phyloP scores from a whole-genome alignment of 2,888 invertebrate species.

The Lepidochrysops patricia region DNA sequence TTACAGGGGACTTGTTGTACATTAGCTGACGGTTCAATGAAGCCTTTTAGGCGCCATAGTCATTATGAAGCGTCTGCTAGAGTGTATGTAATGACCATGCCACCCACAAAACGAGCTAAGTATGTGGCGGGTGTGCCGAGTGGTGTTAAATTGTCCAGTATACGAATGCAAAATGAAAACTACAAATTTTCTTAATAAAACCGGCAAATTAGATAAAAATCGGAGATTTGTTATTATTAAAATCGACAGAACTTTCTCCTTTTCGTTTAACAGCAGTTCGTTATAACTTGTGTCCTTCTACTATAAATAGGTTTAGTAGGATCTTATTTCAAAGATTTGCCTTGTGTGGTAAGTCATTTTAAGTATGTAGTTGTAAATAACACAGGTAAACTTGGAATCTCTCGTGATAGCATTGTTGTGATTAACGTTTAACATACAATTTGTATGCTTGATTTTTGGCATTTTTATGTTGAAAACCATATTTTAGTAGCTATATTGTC shows the following conservation, averaged over 20 bases:
- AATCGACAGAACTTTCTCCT: too few species aligned
- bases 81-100: slow-evolving; percentile 2
- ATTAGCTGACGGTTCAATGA: slow-evolving; percentile 17
- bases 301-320: too few species aligned
- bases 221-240: too few species aligned
- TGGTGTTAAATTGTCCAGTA: background rate
- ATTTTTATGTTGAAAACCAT: background rate
- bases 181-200: background rate
- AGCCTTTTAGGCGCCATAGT: background rate
- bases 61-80: background rate
- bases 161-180: background rate
- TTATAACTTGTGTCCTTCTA: too few species aligned
- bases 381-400: background rate
- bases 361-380: background rate
- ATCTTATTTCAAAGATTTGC: too few species aligned
- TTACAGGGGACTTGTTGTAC: slow-evolving; percentile 21
- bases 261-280: too few species aligned
- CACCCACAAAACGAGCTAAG: background rate
- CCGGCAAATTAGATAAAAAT: background rate
- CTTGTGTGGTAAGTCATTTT: background rate
- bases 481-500: too few species aligned
- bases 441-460: background rate
- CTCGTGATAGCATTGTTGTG: background rate
- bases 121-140: background rate
- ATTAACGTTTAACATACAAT: background rate